Percentiles rank a stretch among this genome's conserved stretches.
phyloP scores from a whole-genome alignment of 2,888 invertebrate species.

The Apodemia duryi region DNA sequence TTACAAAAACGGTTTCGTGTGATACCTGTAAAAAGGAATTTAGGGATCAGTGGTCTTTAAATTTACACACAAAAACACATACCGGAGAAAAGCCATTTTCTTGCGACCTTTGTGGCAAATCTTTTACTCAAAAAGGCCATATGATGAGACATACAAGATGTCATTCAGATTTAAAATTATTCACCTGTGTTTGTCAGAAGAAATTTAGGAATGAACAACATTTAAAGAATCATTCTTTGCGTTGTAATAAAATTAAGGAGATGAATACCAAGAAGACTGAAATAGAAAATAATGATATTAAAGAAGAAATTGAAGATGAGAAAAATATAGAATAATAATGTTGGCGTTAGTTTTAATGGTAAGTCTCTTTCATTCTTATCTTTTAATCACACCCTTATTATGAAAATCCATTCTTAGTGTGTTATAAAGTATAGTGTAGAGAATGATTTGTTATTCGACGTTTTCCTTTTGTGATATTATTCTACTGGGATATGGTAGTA shows the following conservation, averaged over 20 bases:
- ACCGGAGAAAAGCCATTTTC: neutral
- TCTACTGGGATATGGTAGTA: no score
- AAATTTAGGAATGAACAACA: neutral
- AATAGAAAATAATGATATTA: neutral
- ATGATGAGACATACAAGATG: neutral
- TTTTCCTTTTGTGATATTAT: no score
- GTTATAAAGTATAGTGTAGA: no score
- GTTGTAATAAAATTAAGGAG: neutral
- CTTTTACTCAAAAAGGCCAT: neutral
- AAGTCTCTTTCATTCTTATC: neutral
- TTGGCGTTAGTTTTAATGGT: neutral
- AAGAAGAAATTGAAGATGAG: neutral
- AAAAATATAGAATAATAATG: neutral
- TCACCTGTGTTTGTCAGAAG: neutral
- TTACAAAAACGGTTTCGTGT: neutral
- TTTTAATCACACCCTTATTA: no score
- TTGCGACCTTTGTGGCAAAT: neutral
- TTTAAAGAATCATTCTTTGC: conserved; percentile 1
- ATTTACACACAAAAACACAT: neutral
- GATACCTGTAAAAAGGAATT: neutral
- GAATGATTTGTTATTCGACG: no score
- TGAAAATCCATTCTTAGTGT: no score
- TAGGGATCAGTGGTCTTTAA: neutral
- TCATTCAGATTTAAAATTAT: neutral
- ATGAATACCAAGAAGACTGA: neutral